phyloP scores from a whole-genome alignment of 2,888 invertebrate species.

The Drosophila percnosoma region DNA sequence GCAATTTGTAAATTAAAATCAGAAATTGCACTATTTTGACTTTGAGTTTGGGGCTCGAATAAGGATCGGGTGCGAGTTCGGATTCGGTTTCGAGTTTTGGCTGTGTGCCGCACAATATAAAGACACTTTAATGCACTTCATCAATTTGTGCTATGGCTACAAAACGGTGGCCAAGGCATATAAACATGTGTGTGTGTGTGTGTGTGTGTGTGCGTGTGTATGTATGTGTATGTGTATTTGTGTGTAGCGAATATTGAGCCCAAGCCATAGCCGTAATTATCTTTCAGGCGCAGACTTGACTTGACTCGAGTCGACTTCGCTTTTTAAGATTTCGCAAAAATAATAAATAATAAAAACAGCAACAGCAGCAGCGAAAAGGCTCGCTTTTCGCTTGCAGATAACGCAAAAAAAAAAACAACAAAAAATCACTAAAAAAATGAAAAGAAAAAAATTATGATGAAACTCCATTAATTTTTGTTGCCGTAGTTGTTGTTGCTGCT shows the following conservation, averaged over 20 bases:
- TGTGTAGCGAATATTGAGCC: conserved; percentile 20
- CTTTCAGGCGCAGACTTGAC: conserved; percentile 58
- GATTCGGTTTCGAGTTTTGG: conserved; percentile 13
- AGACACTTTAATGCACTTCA: conserved; percentile 81
- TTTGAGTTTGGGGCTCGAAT: neutral
- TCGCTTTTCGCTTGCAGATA: conserved; percentile 50
- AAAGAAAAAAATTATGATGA: conserved; percentile 74
- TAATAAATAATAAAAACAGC: conserved; percentile 69
- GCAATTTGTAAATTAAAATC: conserved; percentile 43
- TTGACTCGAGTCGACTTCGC: conserved; percentile 36
- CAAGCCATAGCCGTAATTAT: conserved; percentile 65
- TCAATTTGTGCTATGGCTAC: conserved; percentile 67
- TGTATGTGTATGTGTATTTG: neutral
- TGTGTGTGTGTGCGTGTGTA: conserved; percentile 2
- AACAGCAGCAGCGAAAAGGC: conserved; percentile 44
- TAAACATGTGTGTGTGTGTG: neutral
- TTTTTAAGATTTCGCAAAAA: conserved; percentile 76
- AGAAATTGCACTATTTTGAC: conserved; percentile 8
- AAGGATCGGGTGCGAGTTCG: neutral
- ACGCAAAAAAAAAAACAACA: conserved; percentile 25
- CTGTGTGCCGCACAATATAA: conserved; percentile 71
- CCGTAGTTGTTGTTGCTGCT: conserved; percentile 36
- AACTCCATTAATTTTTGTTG: conserved; percentile 80
- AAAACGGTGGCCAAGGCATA: conserved; percentile 37
- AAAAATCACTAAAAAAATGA: conserved; percentile 9